Conservation (phyloP, 2,113 vertebrate genomes). For the Dicrurus megarhynchus region DNA sequence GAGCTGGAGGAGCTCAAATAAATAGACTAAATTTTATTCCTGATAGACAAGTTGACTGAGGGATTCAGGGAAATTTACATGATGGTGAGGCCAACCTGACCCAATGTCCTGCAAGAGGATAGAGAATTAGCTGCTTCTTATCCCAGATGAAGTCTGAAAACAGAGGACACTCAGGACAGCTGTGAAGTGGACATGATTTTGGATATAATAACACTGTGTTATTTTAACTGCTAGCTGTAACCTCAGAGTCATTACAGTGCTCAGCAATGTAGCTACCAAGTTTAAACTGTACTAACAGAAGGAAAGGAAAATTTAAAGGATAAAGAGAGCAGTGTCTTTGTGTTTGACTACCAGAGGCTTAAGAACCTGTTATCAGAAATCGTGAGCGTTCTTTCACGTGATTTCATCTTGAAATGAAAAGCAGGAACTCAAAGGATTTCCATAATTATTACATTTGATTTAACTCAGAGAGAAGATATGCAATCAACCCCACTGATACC, state of each 20-base stretch:
- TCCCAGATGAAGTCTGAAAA: not conserved
- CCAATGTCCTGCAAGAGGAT: not conserved
- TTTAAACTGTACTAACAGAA: not conserved
- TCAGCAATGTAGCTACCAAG: not conserved
- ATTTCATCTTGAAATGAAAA: not conserved
- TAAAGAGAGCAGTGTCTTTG: not conserved
- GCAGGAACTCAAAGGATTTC: not conserved
- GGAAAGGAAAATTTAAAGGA: not conserved
- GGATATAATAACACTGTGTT: not conserved
- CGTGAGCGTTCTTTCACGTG: not conserved
- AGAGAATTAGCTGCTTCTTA: slow-evolving; percentile 1
- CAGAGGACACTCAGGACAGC: not conserved
- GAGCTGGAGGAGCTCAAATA: slow-evolving; percentile 3
- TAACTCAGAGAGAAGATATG: not conserved
- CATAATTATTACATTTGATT: not conserved
- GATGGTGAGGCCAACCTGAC: not conserved
- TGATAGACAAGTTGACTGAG: not conserved
- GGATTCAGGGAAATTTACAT: not conserved
- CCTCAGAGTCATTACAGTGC: not conserved
- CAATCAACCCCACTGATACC: not conserved
- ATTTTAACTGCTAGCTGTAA: not conserved
- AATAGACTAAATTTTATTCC: slow-evolving; percentile 23
- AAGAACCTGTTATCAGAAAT: not conserved
- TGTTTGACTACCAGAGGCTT: not conserved
- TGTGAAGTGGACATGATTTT: not conserved